These are phyloP conservation scores for Nomada goodeniana DNA, from an alignment of 2,888 invertebrate species.

Conservation along the genomic window DNA sequence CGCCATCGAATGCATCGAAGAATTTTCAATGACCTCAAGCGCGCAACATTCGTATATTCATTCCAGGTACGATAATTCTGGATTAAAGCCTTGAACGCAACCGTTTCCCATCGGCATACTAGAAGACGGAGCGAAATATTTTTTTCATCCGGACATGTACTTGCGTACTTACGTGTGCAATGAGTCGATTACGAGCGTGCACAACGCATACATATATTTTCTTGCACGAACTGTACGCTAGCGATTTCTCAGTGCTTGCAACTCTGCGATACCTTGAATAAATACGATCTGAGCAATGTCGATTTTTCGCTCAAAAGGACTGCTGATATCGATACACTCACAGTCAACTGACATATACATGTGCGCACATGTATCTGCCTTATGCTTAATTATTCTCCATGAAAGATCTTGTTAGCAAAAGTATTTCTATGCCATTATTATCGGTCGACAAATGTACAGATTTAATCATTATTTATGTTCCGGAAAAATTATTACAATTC, in stretches of 20 bases:
- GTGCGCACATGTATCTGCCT: background rate
- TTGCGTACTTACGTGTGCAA: background rate
- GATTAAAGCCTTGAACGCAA: conserved; percentile 43
- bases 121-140: conserved; percentile 32
- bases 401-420: no score
- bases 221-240: background rate
- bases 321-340: background rate
- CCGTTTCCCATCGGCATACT: conserved; percentile 44
- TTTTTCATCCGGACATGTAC: conserved; percentile 1
- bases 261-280: conserved; percentile 6
- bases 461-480: no score
- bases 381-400: background rate
- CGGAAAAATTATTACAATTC: background rate
- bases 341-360: background rate
- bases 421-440: background rate
- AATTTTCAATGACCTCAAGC: conserved; percentile 34
- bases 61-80: conserved; percentile 26
- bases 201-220: conserved; percentile 7
- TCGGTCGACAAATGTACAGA: background rate
- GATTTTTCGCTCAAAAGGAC: conserved; percentile 17
- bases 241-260: background rate
- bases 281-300: background rate
- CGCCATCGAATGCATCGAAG: background rate
- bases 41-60: conserved; percentile 30
- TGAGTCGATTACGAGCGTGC: background rate